Conservation (phyloP, 1,140 invertebrate genomes). For the Dendrolimus kikuchii region DNA sequence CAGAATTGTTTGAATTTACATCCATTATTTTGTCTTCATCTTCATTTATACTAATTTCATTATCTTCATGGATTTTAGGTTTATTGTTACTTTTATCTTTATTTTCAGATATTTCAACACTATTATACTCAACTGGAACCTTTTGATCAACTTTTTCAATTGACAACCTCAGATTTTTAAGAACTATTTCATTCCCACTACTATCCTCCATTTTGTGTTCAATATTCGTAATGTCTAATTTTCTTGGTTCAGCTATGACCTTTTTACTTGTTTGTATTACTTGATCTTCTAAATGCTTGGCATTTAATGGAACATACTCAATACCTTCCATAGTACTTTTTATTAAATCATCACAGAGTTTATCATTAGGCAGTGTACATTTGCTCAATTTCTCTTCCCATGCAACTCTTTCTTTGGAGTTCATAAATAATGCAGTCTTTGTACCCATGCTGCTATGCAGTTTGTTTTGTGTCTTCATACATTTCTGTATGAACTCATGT, state of each 20-base stretch:
- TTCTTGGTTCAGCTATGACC: neutral
- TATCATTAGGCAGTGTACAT: constrained; percentile 65
- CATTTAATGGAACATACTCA: constrained; percentile 35
- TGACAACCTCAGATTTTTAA: constrained; percentile 5
- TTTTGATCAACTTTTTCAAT: constrained; percentile 4
- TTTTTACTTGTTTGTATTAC: constrained; percentile 8
- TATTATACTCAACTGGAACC: neutral
- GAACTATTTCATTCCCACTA: neutral
- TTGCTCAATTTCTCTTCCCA: constrained; percentile 64
- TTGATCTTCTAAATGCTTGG: constrained; percentile 15
- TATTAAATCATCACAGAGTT: constrained; percentile 62
- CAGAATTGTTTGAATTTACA: neutral
- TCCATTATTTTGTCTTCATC: constrained; percentile 2
- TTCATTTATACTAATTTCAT: constrained; percentile 1
- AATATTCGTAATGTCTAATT: neutral
- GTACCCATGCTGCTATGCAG: constrained; percentile 39
- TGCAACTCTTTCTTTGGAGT: constrained; percentile 34
- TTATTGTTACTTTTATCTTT: neutral
- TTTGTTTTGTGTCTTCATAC: constrained; percentile 56
- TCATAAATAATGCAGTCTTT: constrained; percentile 25
- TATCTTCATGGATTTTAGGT: neutral
- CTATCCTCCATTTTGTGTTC: neutral
- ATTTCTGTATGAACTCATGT: constrained; percentile 65
- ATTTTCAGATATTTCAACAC: neutral
- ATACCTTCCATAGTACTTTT: constrained; percentile 63